phyloP scores from a whole-genome alignment of 2,113 vertebrate genomes.

The Miniopterus natalensis region DNA sequence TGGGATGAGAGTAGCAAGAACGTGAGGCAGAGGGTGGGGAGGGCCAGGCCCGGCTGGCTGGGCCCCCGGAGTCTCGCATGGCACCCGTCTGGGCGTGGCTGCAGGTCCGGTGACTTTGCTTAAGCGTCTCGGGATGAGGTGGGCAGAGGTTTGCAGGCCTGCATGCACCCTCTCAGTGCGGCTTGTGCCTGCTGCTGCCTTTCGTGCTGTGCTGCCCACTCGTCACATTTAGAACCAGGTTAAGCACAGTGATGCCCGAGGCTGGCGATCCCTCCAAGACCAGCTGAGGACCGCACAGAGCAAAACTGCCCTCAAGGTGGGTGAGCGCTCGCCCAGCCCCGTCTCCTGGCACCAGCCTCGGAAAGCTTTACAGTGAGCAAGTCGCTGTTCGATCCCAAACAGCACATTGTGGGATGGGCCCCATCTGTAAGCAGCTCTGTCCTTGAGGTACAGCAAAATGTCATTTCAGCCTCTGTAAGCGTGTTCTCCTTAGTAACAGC shows the following conservation, averaged over 20 bases:
- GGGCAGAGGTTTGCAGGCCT: neutral
- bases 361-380: neutral
- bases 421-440: too few species aligned
- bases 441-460: neutral
- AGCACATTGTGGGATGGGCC: neutral
- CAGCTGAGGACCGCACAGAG: neutral
- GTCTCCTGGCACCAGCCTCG: neutral
- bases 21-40: neutral
- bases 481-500: neutral
- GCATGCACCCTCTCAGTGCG: too few species aligned
- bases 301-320: neutral
- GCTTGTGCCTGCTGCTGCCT: neutral
- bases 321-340: accelerated
- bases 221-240: neutral
- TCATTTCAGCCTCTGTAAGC: neutral
- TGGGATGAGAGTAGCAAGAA: too few species aligned
- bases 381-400: neutral
- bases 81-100: accelerated
- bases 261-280: neutral
- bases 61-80: neutral
- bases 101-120: too few species aligned
- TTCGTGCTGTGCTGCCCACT: neutral
- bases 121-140: neutral
- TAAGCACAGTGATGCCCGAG: neutral
- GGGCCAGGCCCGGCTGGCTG: neutral